A percentile compares a stretch with the other conserved stretches of the same genome.
phyloP scores from a whole-genome alignment of 23 tunicate genomes.

The Trididemnum miniatum region DNA sequence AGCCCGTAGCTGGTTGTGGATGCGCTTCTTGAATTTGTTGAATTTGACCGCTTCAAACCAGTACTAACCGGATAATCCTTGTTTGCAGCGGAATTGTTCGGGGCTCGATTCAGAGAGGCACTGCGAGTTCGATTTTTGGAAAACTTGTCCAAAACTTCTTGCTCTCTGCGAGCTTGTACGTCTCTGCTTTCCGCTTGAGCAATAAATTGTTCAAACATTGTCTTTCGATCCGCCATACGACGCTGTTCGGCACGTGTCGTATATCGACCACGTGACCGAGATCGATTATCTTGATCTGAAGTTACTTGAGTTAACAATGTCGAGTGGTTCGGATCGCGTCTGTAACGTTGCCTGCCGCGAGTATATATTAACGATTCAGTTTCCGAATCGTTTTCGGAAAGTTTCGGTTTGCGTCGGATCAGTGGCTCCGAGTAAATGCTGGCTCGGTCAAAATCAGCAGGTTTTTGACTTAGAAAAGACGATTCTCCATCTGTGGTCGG shows the following conservation, averaged over 20 bases:
- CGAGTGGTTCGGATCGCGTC: constrained; percentile 1
- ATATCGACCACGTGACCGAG: constrained; percentile 8
- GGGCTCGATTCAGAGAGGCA: constrained; percentile 34
- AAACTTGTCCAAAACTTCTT: constrained; percentile 13
- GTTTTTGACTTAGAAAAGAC: neutral
- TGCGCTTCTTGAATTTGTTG: neutral
- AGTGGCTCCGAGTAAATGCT: constrained; percentile 1
- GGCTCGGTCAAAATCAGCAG: neutral
- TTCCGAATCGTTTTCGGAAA: neutral
- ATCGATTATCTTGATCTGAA: neutral
- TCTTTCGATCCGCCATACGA: constrained; percentile 16
- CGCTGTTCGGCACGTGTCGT: neutral
- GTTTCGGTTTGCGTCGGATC: neutral
- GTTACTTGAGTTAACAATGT: neutral
- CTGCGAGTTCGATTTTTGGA: constrained; percentile 32
- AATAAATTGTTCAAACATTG: constrained; percentile 53
- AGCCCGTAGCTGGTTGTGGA: neutral
- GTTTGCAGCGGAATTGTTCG: neutral
- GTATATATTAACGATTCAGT: neutral
- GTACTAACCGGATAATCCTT: neutral
- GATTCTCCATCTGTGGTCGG: constrained; percentile 8
- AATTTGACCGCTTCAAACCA: constrained; percentile 22
- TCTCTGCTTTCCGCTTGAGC: constrained; percentile 68
- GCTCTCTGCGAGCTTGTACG: constrained; percentile 42
- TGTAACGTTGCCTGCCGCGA: constrained; percentile 23